Base-by-base conservation (phyloP, 2,113 vertebrate species). In the Tringa solitaria region DNA sequence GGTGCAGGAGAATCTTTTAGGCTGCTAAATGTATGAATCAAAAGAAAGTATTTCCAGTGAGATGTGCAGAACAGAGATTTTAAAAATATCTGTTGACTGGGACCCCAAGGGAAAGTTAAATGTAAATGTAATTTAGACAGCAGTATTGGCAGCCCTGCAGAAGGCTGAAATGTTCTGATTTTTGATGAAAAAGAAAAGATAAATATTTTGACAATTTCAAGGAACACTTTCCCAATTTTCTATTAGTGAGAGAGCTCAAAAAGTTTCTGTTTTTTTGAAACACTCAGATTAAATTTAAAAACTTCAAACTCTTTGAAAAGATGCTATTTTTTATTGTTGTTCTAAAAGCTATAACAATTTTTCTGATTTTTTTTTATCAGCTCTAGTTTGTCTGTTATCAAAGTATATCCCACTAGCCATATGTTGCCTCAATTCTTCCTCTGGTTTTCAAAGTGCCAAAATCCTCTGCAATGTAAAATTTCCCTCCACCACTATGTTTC, bases 151-250 rank as follows among this genome's bases (percentile, higher is more conserved):
- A 96, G 73, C 80, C 23, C 41, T 82, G 57, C n/a, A 91, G 74
- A 92, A 87, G 88, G 80, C 70, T 94, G 93, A 91, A 95, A 95
- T 95, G 48, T 95, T 94, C 95, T 96, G 69, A 89, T 76, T 95
- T 96, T 95, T 90, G 32, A 79, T 92, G 53, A 79, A 94, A 72
- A 91, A 93, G 84, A 87, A 90, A 91, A 68, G 83, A 61, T 48
- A 95, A 95, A 95, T 89, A 92, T 96, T 96, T 95, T 95, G 92
- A 97, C 92, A 94, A 64, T 84, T 96, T 93, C 83, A 93, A 90
- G 82, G 78, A 96, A 76, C 24, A 67, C 28, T 87, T 84, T 93
- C 50, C 53, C 75, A 90, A 61, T 91, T 93, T 96, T 90, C 28
- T 80, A 15, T 69, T 87, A 45, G 81, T 69, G 91, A 79, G 53